Conservation (phyloP, 2,113 vertebrate genomes). For the Accipiter virgatus region DNA sequence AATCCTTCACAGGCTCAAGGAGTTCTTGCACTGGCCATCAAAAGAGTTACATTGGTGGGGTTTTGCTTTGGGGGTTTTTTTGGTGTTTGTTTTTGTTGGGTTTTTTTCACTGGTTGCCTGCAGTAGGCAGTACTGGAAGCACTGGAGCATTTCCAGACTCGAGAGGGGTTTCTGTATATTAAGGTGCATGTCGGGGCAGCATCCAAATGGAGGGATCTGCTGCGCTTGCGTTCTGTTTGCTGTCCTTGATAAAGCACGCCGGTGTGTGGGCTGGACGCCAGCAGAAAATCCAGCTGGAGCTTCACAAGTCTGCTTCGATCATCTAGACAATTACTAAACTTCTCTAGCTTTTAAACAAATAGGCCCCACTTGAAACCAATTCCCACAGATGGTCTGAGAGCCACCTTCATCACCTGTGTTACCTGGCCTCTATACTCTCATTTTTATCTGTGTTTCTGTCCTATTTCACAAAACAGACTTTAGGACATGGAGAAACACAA, state of each 20-base stretch:
- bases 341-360: neutral
- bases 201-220: neutral
- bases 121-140: neutral
- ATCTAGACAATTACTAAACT: neutral
- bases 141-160: neutral
- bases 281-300: neutral
- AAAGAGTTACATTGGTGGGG: neutral
- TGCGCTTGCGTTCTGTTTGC: rapidly evolving
- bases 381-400: neutral
- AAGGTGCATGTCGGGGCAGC: neutral
- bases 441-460: neutral
- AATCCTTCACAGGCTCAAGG: rapidly evolving
- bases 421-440: neutral
- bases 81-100: no score
- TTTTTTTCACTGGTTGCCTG: neutral
- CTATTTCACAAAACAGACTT: neutral
- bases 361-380: neutral
- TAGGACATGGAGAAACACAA: neutral
- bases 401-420: neutral
- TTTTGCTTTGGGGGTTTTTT: no score
- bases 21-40: neutral
- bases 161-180: neutral
- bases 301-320: neutral
- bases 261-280: neutral
- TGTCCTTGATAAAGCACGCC: neutral